phyloP scores from a whole-genome alignment of 2,113 vertebrate species.

The Hystrix cristata region DNA sequence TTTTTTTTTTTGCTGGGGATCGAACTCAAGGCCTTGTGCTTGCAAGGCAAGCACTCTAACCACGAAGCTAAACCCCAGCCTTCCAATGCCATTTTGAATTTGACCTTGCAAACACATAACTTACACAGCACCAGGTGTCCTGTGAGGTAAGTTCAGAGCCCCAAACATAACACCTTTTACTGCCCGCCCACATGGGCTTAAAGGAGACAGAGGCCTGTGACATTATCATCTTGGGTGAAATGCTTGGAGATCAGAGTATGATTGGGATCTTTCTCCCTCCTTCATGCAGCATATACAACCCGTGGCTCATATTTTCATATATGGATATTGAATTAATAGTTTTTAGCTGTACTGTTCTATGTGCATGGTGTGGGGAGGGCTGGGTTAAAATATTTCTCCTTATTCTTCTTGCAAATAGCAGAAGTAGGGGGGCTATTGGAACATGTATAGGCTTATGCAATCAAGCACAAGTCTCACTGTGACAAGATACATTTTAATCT shows the following conservation, averaged over 20 bases:
- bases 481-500: conserved; percentile 47
- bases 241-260: background rate
- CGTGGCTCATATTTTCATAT: background rate
- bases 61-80: too few species aligned
- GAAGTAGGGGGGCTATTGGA: background rate
- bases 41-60: too few species aligned
- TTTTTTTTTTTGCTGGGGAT: too few species aligned
- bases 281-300: background rate
- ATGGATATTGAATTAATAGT: background rate
- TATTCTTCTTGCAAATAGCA: background rate
- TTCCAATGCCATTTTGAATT: background rate
- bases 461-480: background rate
- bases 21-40: too few species aligned
- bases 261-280: background rate
- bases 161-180: background rate
- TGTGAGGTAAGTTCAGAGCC: background rate
- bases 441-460: conserved; percentile 49
- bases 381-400: conserved; percentile 36
- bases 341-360: background rate
- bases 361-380: background rate
- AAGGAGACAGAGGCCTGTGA: background rate
- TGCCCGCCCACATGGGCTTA: background rate
- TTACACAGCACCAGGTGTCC: background rate
- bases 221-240: background rate
- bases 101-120: background rate